Evolutionary conservation across 2,797 vertebrate genomes (phyloP).

Genomic region (Erethizon dorsatum): DNA sequence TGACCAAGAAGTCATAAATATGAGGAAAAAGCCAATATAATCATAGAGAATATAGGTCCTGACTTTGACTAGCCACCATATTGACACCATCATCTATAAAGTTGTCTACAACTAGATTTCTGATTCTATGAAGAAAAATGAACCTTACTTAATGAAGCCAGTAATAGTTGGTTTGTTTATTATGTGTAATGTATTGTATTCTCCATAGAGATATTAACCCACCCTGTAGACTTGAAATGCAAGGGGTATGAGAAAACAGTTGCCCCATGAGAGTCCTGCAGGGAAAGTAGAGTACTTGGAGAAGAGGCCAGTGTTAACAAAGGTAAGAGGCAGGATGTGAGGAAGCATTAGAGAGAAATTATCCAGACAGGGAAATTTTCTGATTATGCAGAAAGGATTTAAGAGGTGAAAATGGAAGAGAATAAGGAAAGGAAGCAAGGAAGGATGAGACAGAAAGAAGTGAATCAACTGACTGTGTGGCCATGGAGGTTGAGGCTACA

Average conservation of each 20-base stretch:
- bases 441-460: not conserved
- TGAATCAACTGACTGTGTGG: not conserved
- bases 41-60: not conserved
- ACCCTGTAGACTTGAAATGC: not conserved
- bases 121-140: not conserved
- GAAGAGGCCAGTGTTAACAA: not conserved
- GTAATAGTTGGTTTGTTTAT: not conserved
- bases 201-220: not conserved
- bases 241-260: not conserved
- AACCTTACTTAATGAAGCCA: not conserved
- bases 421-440: not conserved
- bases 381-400: not conserved
- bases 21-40: slow-evolving; percentile 4
- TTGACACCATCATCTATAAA: not conserved
- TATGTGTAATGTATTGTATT: not conserved
- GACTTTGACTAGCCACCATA: not conserved
- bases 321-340: not conserved
- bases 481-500: not conserved
- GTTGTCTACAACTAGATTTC: not conserved
- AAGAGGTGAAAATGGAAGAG: not conserved
- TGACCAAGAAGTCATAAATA: not conserved
- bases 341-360: not conserved
- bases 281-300: not conserved
- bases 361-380: not conserved
- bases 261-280: not conserved